Percentiles rank a stretch among this genome's conserved stretches.
Conservation (phyloP, 2,888 invertebrate genomes). For the Rhabditoides inermis region DNA sequence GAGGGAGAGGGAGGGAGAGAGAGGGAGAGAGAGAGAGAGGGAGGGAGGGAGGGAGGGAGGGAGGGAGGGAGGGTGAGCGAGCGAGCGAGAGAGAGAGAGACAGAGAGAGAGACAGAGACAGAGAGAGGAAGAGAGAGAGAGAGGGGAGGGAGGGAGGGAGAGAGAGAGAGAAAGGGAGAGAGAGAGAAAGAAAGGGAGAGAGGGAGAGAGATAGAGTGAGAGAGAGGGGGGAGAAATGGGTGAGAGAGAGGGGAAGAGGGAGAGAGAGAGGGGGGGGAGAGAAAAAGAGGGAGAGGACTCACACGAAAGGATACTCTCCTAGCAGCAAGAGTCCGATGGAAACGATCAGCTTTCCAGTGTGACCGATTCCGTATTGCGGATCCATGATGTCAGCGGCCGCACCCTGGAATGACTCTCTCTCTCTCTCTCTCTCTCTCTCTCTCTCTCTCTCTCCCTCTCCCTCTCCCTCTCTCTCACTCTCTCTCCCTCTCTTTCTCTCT, state of each 20-base stretch:
- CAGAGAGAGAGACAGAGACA: slow-evolving; percentile 7
- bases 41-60: background rate
- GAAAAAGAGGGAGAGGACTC: slow-evolving; percentile 5
- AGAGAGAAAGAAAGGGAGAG: slow-evolving; percentile 49
- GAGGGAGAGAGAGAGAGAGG: background rate
- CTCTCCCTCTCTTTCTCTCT: slow-evolving; percentile 44
- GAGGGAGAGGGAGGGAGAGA: background rate
- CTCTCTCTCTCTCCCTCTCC: background rate
- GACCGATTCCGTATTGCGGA: slow-evolving; percentile 28
- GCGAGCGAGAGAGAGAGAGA: slow-evolving; percentile 2
- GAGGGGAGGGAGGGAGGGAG: slow-evolving; percentile 5
- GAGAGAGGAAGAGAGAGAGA: slow-evolving; percentile 3
- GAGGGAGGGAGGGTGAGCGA: slow-evolving; percentile 4
- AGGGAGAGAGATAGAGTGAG: background rate
- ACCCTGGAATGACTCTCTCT: slow-evolving; percentile 21
- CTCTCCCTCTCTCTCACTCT: slow-evolving; percentile 24
- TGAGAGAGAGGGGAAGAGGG: slow-evolving; percentile 32
- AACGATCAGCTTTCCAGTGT: slow-evolving; percentile 18
- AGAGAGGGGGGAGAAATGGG: slow-evolving; percentile 2
- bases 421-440: background rate
- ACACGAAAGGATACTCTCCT: slow-evolving; percentile 38
- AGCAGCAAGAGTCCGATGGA: slow-evolving; percentile 18
- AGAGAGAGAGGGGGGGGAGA: slow-evolving; percentile 37
- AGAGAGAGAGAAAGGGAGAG: slow-evolving; percentile 11
- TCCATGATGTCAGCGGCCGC: slow-evolving; percentile 31